Evolutionary conservation across 2,888 invertebrate genomes (phyloP), one percentile per base, ranked within the genome.

Genomic region (Hirtodrosophila confusa): DNA sequence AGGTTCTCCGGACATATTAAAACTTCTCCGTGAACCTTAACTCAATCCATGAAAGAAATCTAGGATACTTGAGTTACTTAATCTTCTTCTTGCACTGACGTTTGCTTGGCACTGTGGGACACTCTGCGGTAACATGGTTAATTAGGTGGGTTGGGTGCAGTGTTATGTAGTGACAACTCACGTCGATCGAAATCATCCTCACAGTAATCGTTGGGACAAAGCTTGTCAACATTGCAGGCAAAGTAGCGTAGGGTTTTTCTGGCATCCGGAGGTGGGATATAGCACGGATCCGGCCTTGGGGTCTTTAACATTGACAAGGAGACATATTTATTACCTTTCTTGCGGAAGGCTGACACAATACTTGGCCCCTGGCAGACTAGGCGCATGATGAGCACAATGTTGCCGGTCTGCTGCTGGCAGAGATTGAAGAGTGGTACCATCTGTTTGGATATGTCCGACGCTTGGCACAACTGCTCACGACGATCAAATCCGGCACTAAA

Each of bases 291-390:
- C 50, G 55, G 9, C 49, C 65, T 44, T 41, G 66, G 5, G 41
- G 75, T 69, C n/a, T 24, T 8, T 0, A 64, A 31, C 2, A 5
- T n/a, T 3, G 37, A 7, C 0, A 31, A 6, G 2, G 61, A 5
- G 3, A 60, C 39, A 24, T 4, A 31, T 11, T 35, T 47, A 3
- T 27, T 39, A 0, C 60, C 61, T 12, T 33, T 5, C n/a, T 17
- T 29, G 0, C 7, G 78, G 8, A 90, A 90, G 6, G 83, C 70
- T 0, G 89, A 89, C 0, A 90, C 89, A 23, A 91, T 88, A 0
- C 86, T 68, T 0, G 90, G 90, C 0, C 91, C 91, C 78, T 90
- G 89, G 44, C 90, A 90, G 3, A 89, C 83, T 3, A 91, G 58
- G 2, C 91, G 85, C 65, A 90, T 78, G n/a, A 90, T 76, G 3